Conservation (phyloP, 2,888 invertebrate genomes). For the Trachelus stipa region DNA sequence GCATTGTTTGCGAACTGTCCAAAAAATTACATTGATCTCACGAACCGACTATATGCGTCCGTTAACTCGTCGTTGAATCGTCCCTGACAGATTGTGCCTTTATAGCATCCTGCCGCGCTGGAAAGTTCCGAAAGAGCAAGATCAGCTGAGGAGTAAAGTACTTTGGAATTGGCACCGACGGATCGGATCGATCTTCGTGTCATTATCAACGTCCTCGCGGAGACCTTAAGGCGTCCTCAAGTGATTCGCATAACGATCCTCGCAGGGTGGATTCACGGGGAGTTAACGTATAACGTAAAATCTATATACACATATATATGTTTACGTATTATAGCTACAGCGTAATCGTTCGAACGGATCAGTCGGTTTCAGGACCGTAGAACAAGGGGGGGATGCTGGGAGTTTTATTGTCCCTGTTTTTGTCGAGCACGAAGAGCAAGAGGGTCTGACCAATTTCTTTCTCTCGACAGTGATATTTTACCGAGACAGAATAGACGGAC, state of each 20-base stretch:
- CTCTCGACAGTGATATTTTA: conserved; percentile 57
- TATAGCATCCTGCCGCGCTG: neutral
- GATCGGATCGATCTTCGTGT: neutral
- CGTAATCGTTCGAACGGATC: conserved; percentile 46
- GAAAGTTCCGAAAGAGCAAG: neutral
- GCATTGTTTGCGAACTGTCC: too few relatives aligned
- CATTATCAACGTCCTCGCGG: neutral
- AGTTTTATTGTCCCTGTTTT: conserved; percentile 59
- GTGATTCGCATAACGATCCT: neutral
- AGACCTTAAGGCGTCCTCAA: neutral
- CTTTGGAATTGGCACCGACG: neutral
- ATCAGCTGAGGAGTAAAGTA: neutral
- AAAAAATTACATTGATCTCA: too few relatives aligned
- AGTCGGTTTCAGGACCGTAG: conserved; percentile 22
- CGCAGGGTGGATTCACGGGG: neutral
- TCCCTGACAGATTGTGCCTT: neutral
- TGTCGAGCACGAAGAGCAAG: conserved; percentile 41
- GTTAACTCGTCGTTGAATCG: neutral
- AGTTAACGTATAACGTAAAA: neutral
- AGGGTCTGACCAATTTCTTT: conserved; percentile 48
- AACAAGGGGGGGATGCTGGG: conserved; percentile 22
- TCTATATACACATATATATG: neutral
- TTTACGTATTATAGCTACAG: neutral
- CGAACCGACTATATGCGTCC: neutral
- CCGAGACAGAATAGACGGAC: conserved; percentile 20